Evolutionary conservation across 1,140 invertebrate species (phyloP), one percentile per base, ranked within the genome.

Genomic region (Notospermus geniculatus): DNA sequence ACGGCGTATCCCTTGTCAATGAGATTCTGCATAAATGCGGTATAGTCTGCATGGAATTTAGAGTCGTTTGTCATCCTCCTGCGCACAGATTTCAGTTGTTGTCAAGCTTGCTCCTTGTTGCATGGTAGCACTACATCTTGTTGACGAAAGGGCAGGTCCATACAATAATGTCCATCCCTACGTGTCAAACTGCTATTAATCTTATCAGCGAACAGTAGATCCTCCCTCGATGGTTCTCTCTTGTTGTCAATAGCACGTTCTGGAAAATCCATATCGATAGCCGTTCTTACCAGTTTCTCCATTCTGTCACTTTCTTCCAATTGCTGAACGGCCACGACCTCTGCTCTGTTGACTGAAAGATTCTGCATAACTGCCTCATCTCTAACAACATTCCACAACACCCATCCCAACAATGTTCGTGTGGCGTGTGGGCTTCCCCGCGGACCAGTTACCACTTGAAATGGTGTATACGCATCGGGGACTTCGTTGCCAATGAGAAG

Each of bases 41-140:
- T 28, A 27, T 54, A 54, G 53, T 54, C 53, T 54, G 22, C 4
- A 22, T 54, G n/a, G 2, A 23, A 54, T 17, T 27, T 22, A 28
- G 22, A 19, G 53, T 22, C n/a, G 19, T 2, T n/a, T 2, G 17
- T 17, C 27, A 54, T 54, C 27, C 28, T 54, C 27, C 27, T 54
- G 22, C 53, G n/a, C 27, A 23, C 17, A 22, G 19, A 19, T n/a
- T 1, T n/a, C n/a, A 46, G 43, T 46, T 23, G 9, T 23, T 46
- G 43, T 46, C 2, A 46, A 19, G 43, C 43, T 46, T 46, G 43
- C 23, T 4, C n/a, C 23, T 46, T 46, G 43, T 46, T 46, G 43
- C 23, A n/a, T 2, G 43, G 43, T n/a, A 46, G 43, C 23, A 19
- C 23, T 46, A 46, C 23, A 23, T 46, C 43, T 9, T n/a, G n/a